Evolutionary conservation across 2,888 invertebrate genomes (phyloP).

Genomic region (Melanostoma scalare): DNA sequence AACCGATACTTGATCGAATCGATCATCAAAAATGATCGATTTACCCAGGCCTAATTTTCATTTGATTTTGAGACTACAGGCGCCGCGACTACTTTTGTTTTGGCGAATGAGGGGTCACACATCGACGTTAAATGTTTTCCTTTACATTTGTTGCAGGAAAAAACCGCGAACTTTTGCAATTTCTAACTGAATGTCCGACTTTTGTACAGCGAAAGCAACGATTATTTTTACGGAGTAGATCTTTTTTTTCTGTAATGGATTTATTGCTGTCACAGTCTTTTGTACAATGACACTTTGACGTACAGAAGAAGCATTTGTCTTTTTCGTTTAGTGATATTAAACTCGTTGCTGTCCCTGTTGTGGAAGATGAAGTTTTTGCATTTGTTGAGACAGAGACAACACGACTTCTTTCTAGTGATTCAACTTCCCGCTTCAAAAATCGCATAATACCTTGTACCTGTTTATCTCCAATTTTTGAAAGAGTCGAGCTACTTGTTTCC

Average conservation of each 20-base stretch:
- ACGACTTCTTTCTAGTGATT: neutral
- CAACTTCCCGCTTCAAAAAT: neutral
- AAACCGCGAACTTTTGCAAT: no score
- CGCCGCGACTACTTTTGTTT: no score
- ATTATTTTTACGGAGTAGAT: no score
- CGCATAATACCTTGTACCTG: constrained; percentile 1
- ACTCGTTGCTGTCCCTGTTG: neutral
- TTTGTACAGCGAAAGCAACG: no score
- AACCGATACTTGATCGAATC: no score
- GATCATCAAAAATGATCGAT: no score
- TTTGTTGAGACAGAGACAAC: neutral
- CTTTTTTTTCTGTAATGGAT: neutral
- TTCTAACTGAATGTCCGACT: no score
- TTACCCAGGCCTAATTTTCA: no score
- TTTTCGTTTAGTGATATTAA: neutral
- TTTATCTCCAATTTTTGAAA: neutral
- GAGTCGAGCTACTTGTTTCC: constrained; percentile 4
- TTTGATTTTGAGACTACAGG: no score
- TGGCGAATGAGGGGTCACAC: no score
- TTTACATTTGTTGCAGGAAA: no score
- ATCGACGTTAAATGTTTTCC: no score
- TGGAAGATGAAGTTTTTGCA: neutral
- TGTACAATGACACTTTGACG: neutral
- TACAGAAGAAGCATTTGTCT: neutral
- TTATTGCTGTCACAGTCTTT: constrained; percentile 2